Conservation (phyloP, 2,797 vertebrate species). For the Spondyliosoma cantharus region DNA sequence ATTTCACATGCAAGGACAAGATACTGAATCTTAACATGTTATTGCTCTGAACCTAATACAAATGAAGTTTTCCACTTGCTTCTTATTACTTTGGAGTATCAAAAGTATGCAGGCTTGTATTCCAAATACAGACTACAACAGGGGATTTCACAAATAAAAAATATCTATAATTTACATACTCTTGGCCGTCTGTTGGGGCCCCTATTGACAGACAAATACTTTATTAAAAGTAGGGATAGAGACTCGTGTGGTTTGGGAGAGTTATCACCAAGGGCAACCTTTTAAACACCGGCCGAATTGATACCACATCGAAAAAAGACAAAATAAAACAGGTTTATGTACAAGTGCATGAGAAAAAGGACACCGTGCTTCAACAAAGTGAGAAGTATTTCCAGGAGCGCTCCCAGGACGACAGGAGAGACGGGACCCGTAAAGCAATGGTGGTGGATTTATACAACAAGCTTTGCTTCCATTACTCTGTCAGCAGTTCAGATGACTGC, state of each 20-base stretch:
- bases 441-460: slow-evolving; percentile 54
- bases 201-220: slow-evolving; percentile 53
- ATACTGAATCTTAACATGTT: slow-evolving; percentile 68
- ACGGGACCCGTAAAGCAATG: slow-evolving; percentile 53
- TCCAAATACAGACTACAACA: slow-evolving; percentile 38
- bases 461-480: slow-evolving; percentile 30
- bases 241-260: slow-evolving; percentile 37
- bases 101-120: slow-evolving; percentile 40
- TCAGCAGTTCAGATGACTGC: slow-evolving; percentile 55
- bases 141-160: slow-evolving; percentile 40
- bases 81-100: slow-evolving; percentile 48
- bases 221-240: slow-evolving; percentile 40
- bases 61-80: slow-evolving; percentile 48
- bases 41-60: slow-evolving; percentile 80
- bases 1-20: slow-evolving; percentile 47
- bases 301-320: slow-evolving; percentile 46
- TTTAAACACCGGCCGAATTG: slow-evolving; percentile 46
- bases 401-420: slow-evolving; percentile 45
- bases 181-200: not conserved
- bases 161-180: slow-evolving; percentile 29
- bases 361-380: slow-evolving; percentile 41
- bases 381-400: slow-evolving; percentile 54
- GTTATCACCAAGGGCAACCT: slow-evolving; percentile 37
- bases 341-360: slow-evolving; percentile 67
- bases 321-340: slow-evolving; percentile 64